phyloP scores from a whole-genome alignment of 2,113 vertebrate species.

The Barbus barbus region DNA sequence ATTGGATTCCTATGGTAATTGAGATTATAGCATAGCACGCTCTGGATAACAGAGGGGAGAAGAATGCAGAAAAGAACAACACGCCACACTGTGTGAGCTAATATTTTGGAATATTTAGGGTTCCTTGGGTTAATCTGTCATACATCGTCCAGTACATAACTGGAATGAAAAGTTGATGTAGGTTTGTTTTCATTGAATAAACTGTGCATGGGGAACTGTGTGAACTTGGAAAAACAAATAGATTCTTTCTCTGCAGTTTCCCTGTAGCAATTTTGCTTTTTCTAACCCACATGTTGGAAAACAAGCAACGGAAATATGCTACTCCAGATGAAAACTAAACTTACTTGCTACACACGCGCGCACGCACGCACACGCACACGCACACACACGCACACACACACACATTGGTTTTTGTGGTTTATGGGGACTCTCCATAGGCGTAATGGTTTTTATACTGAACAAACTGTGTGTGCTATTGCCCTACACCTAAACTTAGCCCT shows the following conservation, averaged over 20 bases:
- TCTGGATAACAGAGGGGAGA: constrained; percentile 3
- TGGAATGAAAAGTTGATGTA: constrained; percentile 4
- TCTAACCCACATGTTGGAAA: neutral
- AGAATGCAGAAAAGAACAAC: neutral
- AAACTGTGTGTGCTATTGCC: too few species aligned
- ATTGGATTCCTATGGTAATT: neutral
- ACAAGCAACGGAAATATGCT: neutral
- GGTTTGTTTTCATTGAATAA: constrained; percentile 40
- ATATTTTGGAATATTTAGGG: neutral
- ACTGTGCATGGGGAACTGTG: constrained; percentile 13
- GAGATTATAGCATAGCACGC: neutral
- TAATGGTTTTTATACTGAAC: too few species aligned
- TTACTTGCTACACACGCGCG: too few species aligned
- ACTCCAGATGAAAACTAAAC: neutral
- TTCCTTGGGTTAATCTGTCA: constrained; percentile 27
- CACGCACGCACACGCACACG: too few species aligned
- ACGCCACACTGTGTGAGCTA: neutral
- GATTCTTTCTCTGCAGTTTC: constrained; percentile 12
- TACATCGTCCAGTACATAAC: constrained; percentile 31
- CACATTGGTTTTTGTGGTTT: too few species aligned
- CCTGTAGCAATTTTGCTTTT: neutral
- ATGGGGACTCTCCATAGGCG: too few species aligned
- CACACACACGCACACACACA: too few species aligned
- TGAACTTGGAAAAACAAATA: constrained; percentile 17
- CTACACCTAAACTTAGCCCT: too few species aligned